A percentile compares a stretch with the other conserved stretches of the same genome.
Conservation (phyloP, 2,888 invertebrate species). For the Calliphora vomitoria region DNA sequence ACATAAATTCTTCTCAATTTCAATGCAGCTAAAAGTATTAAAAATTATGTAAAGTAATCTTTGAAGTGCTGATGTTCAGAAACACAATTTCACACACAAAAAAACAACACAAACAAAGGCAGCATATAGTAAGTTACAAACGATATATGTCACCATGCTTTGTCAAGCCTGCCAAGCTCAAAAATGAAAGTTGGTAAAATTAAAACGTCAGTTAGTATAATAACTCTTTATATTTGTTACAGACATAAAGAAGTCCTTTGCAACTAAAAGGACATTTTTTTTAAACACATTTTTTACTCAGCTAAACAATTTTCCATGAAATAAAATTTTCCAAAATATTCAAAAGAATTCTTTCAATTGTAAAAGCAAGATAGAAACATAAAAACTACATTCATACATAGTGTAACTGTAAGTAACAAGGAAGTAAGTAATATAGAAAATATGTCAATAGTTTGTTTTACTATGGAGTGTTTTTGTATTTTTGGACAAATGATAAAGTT, state of each 20-base stretch:
- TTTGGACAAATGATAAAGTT: not conserved
- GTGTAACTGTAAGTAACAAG: constrained; percentile 1
- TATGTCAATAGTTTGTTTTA: constrained; percentile 32
- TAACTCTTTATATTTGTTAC: not conserved
- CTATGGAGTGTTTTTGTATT: not conserved
- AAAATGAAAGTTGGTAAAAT: not conserved
- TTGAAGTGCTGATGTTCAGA: not conserved
- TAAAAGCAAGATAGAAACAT: not conserved
- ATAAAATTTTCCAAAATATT: constrained; percentile 12
- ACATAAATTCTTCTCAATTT: too few species aligned
- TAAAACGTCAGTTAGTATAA: not conserved
- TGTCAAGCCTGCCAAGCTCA: not conserved
- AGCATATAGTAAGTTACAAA: not conserved
- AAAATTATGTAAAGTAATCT: not conserved
- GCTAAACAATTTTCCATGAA: constrained; percentile 20
- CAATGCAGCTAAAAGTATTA: not conserved
- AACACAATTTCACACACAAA: not conserved
- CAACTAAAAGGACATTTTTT: constrained; percentile 8
- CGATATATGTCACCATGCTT: not conserved
- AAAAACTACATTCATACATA: not conserved
- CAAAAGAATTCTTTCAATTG: not conserved
- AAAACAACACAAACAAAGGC: not conserved
- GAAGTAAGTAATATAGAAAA: constrained; percentile 34
- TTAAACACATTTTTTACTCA: not conserved
- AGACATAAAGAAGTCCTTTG: not conserved